A percentile compares a stretch with the other conserved stretches of the same genome.
Conservation (phyloP, 2,888 invertebrate species). For the Euclidia mi region DNA sequence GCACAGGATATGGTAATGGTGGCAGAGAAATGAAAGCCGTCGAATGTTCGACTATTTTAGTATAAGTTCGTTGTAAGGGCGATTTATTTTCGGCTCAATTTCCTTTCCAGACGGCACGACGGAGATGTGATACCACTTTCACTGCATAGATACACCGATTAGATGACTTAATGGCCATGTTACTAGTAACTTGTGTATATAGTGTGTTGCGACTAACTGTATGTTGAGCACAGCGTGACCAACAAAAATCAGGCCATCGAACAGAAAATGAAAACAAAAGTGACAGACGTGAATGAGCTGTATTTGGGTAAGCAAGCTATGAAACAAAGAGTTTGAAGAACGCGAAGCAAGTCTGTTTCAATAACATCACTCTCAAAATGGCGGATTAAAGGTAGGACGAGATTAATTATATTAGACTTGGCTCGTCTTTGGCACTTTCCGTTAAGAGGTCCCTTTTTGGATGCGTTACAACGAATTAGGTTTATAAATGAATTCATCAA, state of each 20-base stretch:
- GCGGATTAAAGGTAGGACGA: slow-evolving; percentile 68
- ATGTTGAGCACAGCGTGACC: slow-evolving; percentile 19
- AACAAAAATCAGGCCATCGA: slow-evolving; percentile 51
- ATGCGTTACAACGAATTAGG: slow-evolving; percentile 68
- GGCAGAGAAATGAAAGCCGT: slow-evolving; percentile 83
- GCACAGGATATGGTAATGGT: slow-evolving; percentile 88
- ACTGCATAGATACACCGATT: slow-evolving; percentile 61
- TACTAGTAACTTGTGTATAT: slow-evolving; percentile 50
- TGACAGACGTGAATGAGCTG: slow-evolving; percentile 26
- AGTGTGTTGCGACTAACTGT: slow-evolving; percentile 30
- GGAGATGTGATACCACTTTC: slow-evolving; percentile 62
- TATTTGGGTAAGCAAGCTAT: slow-evolving; percentile 31
- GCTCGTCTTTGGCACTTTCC: slow-evolving; percentile 62
- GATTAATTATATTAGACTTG: slow-evolving; percentile 77
- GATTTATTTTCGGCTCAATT: slow-evolving; percentile 88
- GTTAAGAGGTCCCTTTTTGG: slow-evolving; percentile 65
- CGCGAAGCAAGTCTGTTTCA: slow-evolving; percentile 48
- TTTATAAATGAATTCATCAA: slow-evolving; percentile 74
- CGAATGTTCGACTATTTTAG: slow-evolving; percentile 85
- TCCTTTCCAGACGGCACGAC: slow-evolving; percentile 77
- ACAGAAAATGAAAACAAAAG: slow-evolving; percentile 50
- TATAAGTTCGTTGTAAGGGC: slow-evolving; percentile 82
- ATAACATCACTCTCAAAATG: slow-evolving; percentile 62
- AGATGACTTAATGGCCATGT: slow-evolving; percentile 56
- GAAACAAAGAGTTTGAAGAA: slow-evolving; percentile 23